Percentiles rank a stretch among this genome's conserved stretches.
Evolutionary conservation across 2,888 invertebrate genomes (phyloP).

Genomic region (Cepaea hortensis): DNA sequence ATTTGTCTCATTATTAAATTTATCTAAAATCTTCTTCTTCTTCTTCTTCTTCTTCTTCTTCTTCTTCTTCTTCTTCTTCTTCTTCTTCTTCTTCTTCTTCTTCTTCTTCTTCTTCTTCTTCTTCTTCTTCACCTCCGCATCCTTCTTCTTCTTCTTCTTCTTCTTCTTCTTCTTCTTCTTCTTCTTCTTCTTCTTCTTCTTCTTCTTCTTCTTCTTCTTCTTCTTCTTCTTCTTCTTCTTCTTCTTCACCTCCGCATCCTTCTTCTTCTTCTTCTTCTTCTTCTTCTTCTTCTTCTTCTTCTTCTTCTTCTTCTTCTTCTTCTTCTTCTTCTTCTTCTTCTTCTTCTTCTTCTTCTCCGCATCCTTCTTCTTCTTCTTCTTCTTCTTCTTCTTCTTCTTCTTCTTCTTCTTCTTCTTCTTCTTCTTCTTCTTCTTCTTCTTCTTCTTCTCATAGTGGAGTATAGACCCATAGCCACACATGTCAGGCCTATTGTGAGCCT

Average conservation of each 20-base stretch:
- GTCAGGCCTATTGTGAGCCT: no score
- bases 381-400: background rate
- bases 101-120: background rate
- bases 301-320: constrained; percentile 3
- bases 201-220: background rate
- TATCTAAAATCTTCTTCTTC: no score
- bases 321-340: background rate
- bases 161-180: background rate
- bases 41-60: background rate
- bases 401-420: background rate
- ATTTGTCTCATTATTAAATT: no score
- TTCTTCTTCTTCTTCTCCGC: background rate
- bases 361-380: background rate
- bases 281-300: background rate
- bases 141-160: background rate
- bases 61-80: background rate
- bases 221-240: background rate
- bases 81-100: background rate
- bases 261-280: background rate
- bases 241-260: background rate
- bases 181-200: background rate
- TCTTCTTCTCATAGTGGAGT: background rate
- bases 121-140: background rate
- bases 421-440: background rate
- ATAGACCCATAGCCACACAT: background rate